Evolutionary conservation across 2,888 invertebrate genomes (phyloP), one percentile per base, ranked within the genome.

Genomic region (Eupithecia subumbrata): DNA sequence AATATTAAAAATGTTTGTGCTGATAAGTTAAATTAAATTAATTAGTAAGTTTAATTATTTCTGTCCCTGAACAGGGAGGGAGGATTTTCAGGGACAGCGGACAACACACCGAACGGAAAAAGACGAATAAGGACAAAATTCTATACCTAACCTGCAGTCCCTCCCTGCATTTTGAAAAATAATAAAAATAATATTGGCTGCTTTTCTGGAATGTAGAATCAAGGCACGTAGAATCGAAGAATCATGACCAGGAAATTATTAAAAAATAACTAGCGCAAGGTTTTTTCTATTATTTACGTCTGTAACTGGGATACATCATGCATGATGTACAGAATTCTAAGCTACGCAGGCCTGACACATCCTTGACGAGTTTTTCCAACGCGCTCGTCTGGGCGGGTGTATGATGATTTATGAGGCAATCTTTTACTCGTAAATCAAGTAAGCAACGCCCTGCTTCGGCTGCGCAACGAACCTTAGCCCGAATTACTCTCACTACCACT

Each of bases 341-440:
- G 56, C 7, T 56, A 11, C 56, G 16, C 18, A 7, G 34, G 12
- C 34, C 22, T 43, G 43, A 67, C 66, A 30, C 48, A 48, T n/a
- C 8, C 72, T 72, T 71, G 77, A 40, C 72, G 66, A 37, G 34
- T 52, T 87, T 88, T 89, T 87, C 86, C 85, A 82, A 79, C 80
- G 81, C 81, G 81, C 78, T 83, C 84, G 87, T 86, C 88, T 81
- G 82, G 74, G 80, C 80, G 80, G 78, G 82, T 84, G 82, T 80
- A 83, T 83, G 81, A 84, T 92, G 94, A 93, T 94, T 93, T 93
- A 94, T 89, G 90, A 87, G 78, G 84, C 88, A 89, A 92, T 92
- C 92, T 93, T 92, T 91, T 89, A 87, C 85, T 87, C 91, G 89
- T 94, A 93, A 93, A 94, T 94, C 93, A 93, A 88, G 68, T 43